Evolutionary conservation across 2,797 vertebrate genomes (phyloP), one percentile per base, ranked within the genome.

Genomic region (Pygocentrus nattereri): DNA sequence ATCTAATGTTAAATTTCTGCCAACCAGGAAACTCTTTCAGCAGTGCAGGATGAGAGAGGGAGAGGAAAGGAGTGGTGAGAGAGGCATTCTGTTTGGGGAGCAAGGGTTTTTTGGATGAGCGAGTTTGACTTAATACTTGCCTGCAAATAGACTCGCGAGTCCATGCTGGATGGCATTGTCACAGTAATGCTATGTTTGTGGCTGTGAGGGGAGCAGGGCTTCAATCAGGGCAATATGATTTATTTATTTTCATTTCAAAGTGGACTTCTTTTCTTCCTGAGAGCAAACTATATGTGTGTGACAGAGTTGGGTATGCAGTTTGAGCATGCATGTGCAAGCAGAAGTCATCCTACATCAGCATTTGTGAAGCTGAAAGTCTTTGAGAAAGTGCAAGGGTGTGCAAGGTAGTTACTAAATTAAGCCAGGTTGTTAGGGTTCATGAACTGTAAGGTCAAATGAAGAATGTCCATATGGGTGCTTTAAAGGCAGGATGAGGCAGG

Each of bases 221-320:
- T 86, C 71, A 76, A 85, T 83, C 76, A 75, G 80, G 79, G 65
- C 56, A 30, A n/a, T 83, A 84, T 81, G 69, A 80, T 67, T 74
- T 81, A 78, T 85, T 83, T 83, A 85, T 88, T 78, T 84, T 18
- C 56, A 84, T 79, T 84, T 82, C 77, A 76, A 54, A 76, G 54
- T 78, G 56, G 76, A 76, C 41, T 27, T 76, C 41, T 77, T 61
- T 75, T 62, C 79, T 65, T 82, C 23, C 15, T 77, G 41, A 50
- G 77, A 47, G 16, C 67, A 78, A 64, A 65, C 27, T 61, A 50
- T 70, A 67, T 59, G 69, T 70, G 71, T 70, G 69, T 18, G 19
- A 1, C 64, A 1, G 61, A 25, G 78, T 69, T 80, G 52, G 49
- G 73, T 82, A 38, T 78, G 76, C 69, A 13, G 59, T 10, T 18